Conservation (phyloP, 2,888 invertebrate species). For the Ceraclea dissimilis region DNA sequence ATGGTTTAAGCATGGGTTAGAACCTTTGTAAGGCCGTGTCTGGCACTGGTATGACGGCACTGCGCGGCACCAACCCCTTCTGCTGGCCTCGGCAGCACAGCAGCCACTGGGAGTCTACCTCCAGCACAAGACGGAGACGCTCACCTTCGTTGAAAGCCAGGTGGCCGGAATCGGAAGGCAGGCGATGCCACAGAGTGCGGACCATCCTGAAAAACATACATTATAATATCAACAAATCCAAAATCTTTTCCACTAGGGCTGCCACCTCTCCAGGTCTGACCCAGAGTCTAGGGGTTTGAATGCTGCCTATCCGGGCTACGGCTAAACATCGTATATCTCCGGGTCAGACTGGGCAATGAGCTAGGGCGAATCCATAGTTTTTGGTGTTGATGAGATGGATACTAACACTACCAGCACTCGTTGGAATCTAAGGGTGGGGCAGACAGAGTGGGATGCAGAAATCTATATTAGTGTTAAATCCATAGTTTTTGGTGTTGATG, state of each 20-base stretch:
- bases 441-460: too few relatives aligned
- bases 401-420: too few relatives aligned
- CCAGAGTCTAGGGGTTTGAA: too few relatives aligned
- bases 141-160: slow-evolving; percentile 72
- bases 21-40: slow-evolving; percentile 24
- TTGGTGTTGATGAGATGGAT: too few relatives aligned
- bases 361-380: too few relatives aligned
- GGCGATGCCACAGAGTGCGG: slow-evolving; percentile 63
- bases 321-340: too few relatives aligned
- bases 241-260: neutral
- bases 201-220: slow-evolving; percentile 49
- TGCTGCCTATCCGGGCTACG: too few relatives aligned
- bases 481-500: too few relatives aligned
- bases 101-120: slow-evolving; percentile 69
- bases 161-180: slow-evolving; percentile 72
- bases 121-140: slow-evolving; percentile 61
- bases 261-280: too few relatives aligned
- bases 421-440: too few relatives aligned
- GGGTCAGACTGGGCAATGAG: too few relatives aligned
- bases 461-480: too few relatives aligned
- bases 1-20: slow-evolving; percentile 15
- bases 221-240: neutral
- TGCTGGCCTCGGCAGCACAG: slow-evolving; percentile 68
- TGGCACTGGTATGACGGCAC: slow-evolving; percentile 51
- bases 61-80: slow-evolving; percentile 68